Evolutionary conservation across 2,888 invertebrate genomes (phyloP), one percentile per base, ranked within the genome.

Genomic region (Pollenia angustigena): DNA sequence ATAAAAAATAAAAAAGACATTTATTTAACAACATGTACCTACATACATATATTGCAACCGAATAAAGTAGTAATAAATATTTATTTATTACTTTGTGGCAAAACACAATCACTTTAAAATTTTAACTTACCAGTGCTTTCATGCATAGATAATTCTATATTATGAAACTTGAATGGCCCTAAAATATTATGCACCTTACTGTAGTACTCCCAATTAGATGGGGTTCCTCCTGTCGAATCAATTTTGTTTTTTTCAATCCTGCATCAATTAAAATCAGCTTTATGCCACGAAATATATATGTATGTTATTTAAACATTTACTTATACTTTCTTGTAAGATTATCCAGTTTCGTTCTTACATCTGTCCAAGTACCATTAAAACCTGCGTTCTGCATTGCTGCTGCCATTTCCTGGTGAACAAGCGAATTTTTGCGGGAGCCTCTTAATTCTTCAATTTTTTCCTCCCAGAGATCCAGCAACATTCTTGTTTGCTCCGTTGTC

Each of bases 401-500:
- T 9, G 48, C 58, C 46, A 72, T 72, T 72, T 72, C 48, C 7
- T 72, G 58, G 46, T 23, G 58, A 14, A 72, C 11, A 48, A 46
- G 58, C 7, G 44, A 72, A n/a, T 46, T 72, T 58, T 72, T 72
- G 1, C 72, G 12, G 6, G 32, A 23, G 1, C 58, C 58, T n/a
- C 58, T 10, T 8, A 72, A 10, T 23, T 58, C 46, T 4, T 72
- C n/a, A 8, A 72, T 72, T 48, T 58, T 72, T 32, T 58, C 56
- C n/a, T 72, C 58, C 58, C 72, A 72, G 46, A 72, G 46, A 18
- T 58, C 32, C 44, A 72, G n/a, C 2, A 72, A 6, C 42, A 71
- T 23, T 3, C 4, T 2, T 18, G 40, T 54, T 54, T 44, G 16
- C 1, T 54, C 12, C 4, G 11, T 1, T 16, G 54, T 18, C 54